Evolutionary conservation across 2,797 vertebrate species (phyloP), one percentile per base, ranked within the genome.

Genomic region (Siniperca undulata): DNA sequence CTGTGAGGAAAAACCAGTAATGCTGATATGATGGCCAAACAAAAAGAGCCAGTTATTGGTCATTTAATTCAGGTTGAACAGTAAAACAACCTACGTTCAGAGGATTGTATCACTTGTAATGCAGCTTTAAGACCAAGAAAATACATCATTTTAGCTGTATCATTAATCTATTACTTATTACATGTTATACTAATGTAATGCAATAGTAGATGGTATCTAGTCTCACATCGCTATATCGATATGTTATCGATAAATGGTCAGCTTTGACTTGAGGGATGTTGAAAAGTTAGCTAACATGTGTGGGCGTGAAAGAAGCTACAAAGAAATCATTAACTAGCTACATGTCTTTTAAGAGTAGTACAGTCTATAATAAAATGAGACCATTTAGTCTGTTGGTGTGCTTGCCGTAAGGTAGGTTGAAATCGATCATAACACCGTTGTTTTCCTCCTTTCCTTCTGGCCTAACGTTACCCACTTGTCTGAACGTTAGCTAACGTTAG

Each of bases 401-500:
- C 12, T 27, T 36, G 1, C 5, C 1, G 1, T 7, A 19, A 20
- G 7, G 36, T 36, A 56, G 38, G 3, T 5, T 44, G 0, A 62
- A 34, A 48, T 5, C 38, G 4, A 55, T n/a, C 17, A 24, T 0
- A 55, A 44, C 38, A 66, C 22, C 3, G 3, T 14, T 50, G 46
- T 72, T 72, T 59, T 9, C 17, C 5, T 64, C 27, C 34, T 69
- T 40, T 83, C 19, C 52, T 55, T 61, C 48, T 73, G 84, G 87
- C 90, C 80, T 91, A 65, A 83, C 82, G 55, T 80, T 75, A 56
- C 56, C 30, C 22, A 48, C 64, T 64, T 46, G 70, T 74, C 71
- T 73, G 68, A 17, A 59, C 64, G 69, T 46, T 61, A 80, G 87
- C 87, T 78, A 69, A 20, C 53, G 68, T 70, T 87, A 92, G 88